phyloP scores from a whole-genome alignment of 2,888 invertebrate species.

The Bugulina stolonifera region DNA sequence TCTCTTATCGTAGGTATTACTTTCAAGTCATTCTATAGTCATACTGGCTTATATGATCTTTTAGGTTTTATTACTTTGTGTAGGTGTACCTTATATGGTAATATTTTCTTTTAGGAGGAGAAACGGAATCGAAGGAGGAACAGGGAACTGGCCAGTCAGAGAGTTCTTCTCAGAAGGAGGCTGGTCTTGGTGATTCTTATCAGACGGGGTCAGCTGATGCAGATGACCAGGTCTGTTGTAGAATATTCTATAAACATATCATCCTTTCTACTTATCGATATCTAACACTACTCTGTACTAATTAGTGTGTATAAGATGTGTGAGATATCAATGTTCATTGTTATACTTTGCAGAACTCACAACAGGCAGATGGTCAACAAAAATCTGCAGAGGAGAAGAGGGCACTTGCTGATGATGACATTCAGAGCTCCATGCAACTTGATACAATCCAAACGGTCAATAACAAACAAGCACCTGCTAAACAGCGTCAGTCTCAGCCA shows the following conservation, averaged over 20 bases:
- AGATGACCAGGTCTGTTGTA: neutral
- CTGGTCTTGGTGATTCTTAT: slow-evolving; percentile 13
- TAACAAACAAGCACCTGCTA: neutral
- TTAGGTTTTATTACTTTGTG: too few relatives aligned
- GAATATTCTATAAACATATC: too few relatives aligned
- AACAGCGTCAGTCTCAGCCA: neutral
- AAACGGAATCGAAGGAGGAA: slow-evolving; percentile 18
- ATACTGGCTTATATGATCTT: too few relatives aligned
- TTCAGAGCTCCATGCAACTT: neutral
- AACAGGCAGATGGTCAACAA: too few relatives aligned
- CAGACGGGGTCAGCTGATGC: slow-evolving; percentile 6
- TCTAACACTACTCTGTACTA: too few relatives aligned
- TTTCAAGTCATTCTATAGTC: too few relatives aligned
- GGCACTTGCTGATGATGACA: neutral
- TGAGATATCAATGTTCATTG: too few relatives aligned
- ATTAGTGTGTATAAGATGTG: too few relatives aligned
- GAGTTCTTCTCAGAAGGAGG: neutral
- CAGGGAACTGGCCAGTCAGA: slow-evolving; percentile 23
- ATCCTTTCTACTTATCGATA: too few relatives aligned
- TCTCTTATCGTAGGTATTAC: too few relatives aligned
- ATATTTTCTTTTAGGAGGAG: slow-evolving; percentile 4
- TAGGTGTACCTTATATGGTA: too few relatives aligned
- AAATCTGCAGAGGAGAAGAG: neutral
- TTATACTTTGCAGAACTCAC: too few relatives aligned
- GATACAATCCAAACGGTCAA: neutral